These are phyloP conservation scores for Neoaliturus tenellus DNA, from an alignment of 2,888 invertebrate species.

Conservation along the genomic window DNA sequence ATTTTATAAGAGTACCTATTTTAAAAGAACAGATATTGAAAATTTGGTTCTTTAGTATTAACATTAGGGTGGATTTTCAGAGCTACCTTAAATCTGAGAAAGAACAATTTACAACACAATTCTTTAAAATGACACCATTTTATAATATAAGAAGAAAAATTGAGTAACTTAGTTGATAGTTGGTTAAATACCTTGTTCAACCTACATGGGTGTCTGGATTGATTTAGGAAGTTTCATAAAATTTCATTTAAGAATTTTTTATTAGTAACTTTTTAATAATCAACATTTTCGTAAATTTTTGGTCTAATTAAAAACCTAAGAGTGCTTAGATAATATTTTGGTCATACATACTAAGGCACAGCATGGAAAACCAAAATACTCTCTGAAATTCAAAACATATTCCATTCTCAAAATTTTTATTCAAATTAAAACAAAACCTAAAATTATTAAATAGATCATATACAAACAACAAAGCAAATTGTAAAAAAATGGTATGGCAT, in stretches of 20 bases:
- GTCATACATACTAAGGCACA: conserved; percentile 47
- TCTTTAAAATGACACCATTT: no score
- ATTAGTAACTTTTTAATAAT: not conserved
- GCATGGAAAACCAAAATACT: conserved; percentile 48
- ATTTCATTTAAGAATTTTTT: not conserved
- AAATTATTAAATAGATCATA: no score
- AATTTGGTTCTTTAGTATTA: no score
- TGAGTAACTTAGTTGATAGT: not conserved
- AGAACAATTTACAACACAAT: no score
- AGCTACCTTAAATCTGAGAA: no score
- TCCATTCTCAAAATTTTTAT: not conserved
- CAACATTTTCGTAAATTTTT: not conserved
- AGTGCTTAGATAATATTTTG: conserved; percentile 10
- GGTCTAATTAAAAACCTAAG: not conserved
- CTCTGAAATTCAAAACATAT: not conserved
- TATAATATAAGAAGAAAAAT: no score
- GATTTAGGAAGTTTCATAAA: not conserved
- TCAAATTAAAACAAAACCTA: not conserved
- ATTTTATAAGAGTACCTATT: not conserved
- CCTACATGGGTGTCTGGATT: no score
- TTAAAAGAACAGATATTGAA: no score
- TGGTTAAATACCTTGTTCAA: conserved; percentile 1
- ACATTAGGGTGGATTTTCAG: no score
- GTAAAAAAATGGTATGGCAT: no score
- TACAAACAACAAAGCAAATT: no score